Base-by-base conservation (phyloP, 2,113 vertebrate species). In the Nerophis ophidion region DNA sequence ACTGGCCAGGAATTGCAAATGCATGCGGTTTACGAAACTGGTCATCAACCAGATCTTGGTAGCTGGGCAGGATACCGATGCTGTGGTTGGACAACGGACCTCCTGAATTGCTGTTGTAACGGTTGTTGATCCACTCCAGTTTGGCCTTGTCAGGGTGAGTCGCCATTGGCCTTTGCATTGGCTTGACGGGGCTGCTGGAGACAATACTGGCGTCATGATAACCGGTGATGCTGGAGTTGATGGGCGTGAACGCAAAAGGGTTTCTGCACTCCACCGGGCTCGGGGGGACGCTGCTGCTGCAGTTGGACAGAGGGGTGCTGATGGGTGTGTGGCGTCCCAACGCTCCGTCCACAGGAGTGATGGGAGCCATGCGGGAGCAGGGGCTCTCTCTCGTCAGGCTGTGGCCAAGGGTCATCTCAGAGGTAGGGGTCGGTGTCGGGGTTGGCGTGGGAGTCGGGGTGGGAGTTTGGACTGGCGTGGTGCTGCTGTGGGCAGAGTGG, bases 81-180 rank as follows among this genome's bases (percentile, higher is more conserved):
- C 88, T 81, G 0, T 94, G 94, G 83, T 87, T 93, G 9, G 94
- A 89, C 89, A 59, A 90, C 76, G 57, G 93, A 57, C 75, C 91
- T 17, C 84, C 86, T n/a, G 92, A 88, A 6, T 83, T 89, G 0
- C 86, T 83, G 75, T 86, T 91, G 63, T 98, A 98, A 68, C 95
- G 94, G 0, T 95, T 96, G 79, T 95, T 98, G 93, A 99, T 98
- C 97, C 97, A 99, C 66, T 99, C 97, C 0, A 98, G 91, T 71
- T 97, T 98, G 77, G 95, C 95, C 85, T 98, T 99, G 86, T 98
- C 95, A 0, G 97, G 97, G 71, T 98, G 97, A 1, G 97, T 99
- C 44, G 96, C 96, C 93, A 92, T 98, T 6, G 97, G 97, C 75
- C 97, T 90, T 77, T 99, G 96, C 96, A 98, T 98, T 1, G 97